Conservation (phyloP, 2,888 invertebrate genomes). For the Perizoma affinitatum region DNA sequence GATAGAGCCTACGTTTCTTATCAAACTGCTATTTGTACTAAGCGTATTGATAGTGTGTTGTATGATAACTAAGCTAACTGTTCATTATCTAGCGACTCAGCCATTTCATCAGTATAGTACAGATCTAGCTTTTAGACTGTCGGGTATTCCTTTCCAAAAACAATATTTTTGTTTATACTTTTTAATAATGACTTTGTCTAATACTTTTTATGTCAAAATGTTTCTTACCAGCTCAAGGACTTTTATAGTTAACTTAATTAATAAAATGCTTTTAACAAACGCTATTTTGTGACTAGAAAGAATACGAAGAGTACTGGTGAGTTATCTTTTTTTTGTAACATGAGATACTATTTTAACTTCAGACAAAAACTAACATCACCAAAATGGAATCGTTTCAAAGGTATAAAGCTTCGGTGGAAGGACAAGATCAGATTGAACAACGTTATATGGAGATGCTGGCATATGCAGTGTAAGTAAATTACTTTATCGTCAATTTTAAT, state of each 20-base stretch:
- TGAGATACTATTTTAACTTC: conserved; percentile 67
- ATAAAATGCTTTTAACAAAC: conserved; percentile 56
- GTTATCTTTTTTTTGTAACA: conserved; percentile 43
- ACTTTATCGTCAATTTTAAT: background rate
- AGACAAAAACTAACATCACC: conserved; percentile 99
- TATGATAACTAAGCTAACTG: conserved; percentile 62
- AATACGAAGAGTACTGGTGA: conserved; percentile 63
- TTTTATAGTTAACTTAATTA: conserved; percentile 63
- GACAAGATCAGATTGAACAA: conserved; percentile 99
- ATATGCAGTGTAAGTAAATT: conserved; percentile 96
- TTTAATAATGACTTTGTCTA: conserved; percentile 66
- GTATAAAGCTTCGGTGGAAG: conserved; percentile 97
- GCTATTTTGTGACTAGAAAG: conserved; percentile 66
- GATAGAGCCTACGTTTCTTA: conserved; percentile 73
- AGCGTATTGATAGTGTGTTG: conserved; percentile 74
- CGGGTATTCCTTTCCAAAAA: conserved; percentile 48
- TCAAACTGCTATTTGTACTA: conserved; percentile 75
- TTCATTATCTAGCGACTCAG: conserved; percentile 59
- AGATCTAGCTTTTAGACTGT: conserved; percentile 60
- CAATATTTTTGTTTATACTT: conserved; percentile 44
- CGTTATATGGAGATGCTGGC: conserved; percentile 99
- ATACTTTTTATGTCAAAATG: conserved; percentile 67
- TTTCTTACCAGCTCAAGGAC: conserved; percentile 63
- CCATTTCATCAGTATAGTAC: conserved; percentile 61
- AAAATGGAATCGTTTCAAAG: conserved; percentile 99